Base-by-base conservation (phyloP, 2,797 vertebrate species). In the Masticophis lateralis region DNA sequence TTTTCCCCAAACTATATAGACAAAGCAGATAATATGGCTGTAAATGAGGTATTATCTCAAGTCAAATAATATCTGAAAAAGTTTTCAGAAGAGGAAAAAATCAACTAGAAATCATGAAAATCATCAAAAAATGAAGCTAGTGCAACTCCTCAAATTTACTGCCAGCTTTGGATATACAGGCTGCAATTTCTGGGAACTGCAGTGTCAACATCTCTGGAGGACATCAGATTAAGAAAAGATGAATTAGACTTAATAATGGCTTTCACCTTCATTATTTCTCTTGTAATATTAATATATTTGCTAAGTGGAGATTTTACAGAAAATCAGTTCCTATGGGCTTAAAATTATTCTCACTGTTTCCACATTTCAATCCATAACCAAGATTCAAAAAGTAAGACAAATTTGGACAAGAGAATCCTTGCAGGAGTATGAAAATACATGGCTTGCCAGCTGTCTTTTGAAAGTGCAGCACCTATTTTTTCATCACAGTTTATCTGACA, bases 1-100 rank as follows among this genome's bases (percentile, higher is more conserved):
- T 93, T 92, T 92, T 94, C 91, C 16, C 93, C 55, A 53, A 88
- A 79, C 22, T 0, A 28, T 90, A 61, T 92, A 95, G 92, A 92
- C 92, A 53, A 89, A 94, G 94, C 60, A 25, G 86, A 43, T 28
- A 63, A 47, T 18, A 87, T 20, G 32, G 47, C 37, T 55, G n/a
- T 90, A 90, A 86, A 55, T n/a, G 6, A 25, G 12, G 2, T 25
- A 86, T 86, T 60, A 69, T 22, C 60, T 57, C 6, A 90, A 55
- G n/a, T 28, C 51, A 66, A 86, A 57, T 22, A 53, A 83, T 55
- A 18, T 18, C 14, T 2, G 51, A 9, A 16, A 25, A 18, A 93
- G 6, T 47, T 43, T 66, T 14, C 51, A 27, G 32, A 16, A 90
- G 22, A 83, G 20, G 32, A n/a, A 14, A 20, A 87, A 66, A 51